Percentiles rank a stretch among this genome's conserved stretches.
Evolutionary conservation across 2,113 vertebrate genomes (phyloP).

Genomic region (Perccottus glenii): DNA sequence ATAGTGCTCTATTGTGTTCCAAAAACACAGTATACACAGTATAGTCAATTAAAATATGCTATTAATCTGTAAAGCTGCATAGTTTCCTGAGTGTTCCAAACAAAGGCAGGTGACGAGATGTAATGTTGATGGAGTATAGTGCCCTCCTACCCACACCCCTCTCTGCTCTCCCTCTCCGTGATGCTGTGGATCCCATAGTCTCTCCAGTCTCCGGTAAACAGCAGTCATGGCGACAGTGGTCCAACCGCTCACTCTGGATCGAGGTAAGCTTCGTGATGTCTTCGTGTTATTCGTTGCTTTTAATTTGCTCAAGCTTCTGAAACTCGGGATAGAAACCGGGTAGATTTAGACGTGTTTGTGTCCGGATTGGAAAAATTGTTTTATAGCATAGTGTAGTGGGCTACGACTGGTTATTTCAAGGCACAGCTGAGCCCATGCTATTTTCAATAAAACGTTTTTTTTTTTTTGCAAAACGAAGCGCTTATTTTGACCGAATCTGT

Average conservation of each 20-base stretch:
- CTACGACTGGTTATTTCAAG: slow-evolving; percentile 14
- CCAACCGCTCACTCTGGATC: slow-evolving; percentile 94
- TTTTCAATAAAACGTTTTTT: slow-evolving; percentile 2
- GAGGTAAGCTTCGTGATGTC: slow-evolving; percentile 79
- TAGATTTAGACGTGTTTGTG: slow-evolving; percentile 10
- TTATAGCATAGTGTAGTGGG: background rate
- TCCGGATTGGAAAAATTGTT: background rate
- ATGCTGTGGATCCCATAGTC: slow-evolving; percentile 81
- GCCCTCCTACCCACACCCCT: slow-evolving; percentile 26
- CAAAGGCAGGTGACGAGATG: slow-evolving; percentile 36
- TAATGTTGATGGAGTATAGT: slow-evolving; percentile 32
- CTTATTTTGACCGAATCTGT: background rate
- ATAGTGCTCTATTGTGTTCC: no score
- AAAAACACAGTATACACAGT: no score
- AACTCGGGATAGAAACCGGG: slow-evolving; percentile 36
- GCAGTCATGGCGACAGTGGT: slow-evolving; percentile 96
- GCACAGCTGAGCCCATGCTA: slow-evolving; percentile 12
- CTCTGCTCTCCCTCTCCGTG: slow-evolving; percentile 40
- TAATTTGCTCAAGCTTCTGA: background rate
- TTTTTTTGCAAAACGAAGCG: slow-evolving; percentile 23
- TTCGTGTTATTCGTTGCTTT: background rate
- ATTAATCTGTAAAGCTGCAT: no score
- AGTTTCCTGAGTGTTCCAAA: background rate
- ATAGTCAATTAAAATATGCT: no score
- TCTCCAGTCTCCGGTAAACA: slow-evolving; percentile 80